Conservation (phyloP, 92 coral and sea anemone species). For the Phenganax subtilis region DNA sequence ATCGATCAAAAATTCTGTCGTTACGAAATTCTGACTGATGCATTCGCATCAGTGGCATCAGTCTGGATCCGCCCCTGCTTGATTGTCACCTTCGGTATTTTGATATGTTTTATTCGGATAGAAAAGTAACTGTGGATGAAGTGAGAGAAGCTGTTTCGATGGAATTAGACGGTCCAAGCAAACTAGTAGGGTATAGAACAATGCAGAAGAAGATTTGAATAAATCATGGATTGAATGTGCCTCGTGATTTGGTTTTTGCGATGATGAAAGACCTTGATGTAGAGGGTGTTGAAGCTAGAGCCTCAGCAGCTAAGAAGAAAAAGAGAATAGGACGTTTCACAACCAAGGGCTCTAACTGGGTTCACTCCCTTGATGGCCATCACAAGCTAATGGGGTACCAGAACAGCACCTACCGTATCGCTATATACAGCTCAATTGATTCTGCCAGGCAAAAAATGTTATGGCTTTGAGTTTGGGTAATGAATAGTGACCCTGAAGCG, state of each 20-base stretch:
- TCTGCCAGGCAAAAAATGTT: constrained; percentile 50
- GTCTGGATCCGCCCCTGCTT: neutral
- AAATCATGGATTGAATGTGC: constrained; percentile 20
- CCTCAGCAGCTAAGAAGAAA: constrained; percentile 23
- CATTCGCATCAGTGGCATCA: too few relatives aligned
- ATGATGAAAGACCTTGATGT: constrained; percentile 23
- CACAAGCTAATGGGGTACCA: constrained; percentile 50
- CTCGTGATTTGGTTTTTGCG: constrained; percentile 22
- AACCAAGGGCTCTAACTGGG: constrained; percentile 40
- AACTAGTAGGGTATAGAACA: constrained; percentile 17
- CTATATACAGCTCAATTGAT: constrained; percentile 53
- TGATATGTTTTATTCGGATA: constrained; percentile 21
- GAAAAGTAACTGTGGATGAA: constrained; percentile 15
- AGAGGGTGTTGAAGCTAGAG: constrained; percentile 28
- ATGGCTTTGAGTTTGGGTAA: constrained; percentile 46
- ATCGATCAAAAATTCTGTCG: too few relatives aligned
- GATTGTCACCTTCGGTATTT: constrained; percentile 23
- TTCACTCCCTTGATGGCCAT: constrained; percentile 18
- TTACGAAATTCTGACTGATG: too few relatives aligned
- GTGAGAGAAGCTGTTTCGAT: neutral
- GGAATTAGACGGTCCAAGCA: constrained; percentile 25
- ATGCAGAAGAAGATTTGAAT: constrained; percentile 22
- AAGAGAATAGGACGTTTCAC: constrained; percentile 2
- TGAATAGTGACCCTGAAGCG: constrained; percentile 40
- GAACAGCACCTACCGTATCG: constrained; percentile 48